phyloP scores from a whole-genome alignment of 2,888 invertebrate species.

The Pinctada fucata region DNA sequence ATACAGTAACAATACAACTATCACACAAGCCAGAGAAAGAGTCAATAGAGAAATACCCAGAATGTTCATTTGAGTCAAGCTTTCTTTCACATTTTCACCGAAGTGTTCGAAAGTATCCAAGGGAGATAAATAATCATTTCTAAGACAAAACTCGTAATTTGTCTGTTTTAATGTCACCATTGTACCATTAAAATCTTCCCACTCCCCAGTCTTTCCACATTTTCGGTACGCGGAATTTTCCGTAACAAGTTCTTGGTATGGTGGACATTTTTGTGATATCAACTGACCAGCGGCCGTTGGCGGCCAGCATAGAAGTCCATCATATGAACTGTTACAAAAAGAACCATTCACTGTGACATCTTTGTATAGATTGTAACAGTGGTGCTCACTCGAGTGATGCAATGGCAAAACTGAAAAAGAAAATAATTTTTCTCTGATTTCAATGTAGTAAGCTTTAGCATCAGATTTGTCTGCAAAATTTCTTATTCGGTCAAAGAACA shows the following conservation, averaged over 20 bases:
- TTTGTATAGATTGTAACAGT: neutral
- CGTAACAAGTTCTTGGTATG: conserved; percentile 38
- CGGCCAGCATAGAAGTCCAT: conserved; percentile 53
- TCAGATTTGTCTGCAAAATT: no score
- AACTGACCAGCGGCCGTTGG: conserved; percentile 41
- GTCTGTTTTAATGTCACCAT: conserved; percentile 30
- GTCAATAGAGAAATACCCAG: conserved; percentile 29
- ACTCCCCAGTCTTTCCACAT: conserved; percentile 44
- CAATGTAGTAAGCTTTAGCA: no score
- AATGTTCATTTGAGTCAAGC: conserved; percentile 16
- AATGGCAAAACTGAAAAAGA: no score
- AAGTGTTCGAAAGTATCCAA: neutral
- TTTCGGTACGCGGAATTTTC: conserved; percentile 42
- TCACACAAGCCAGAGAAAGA: conserved; percentile 38
- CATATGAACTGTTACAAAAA: conserved; percentile 49
- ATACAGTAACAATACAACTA: conserved; percentile 30
- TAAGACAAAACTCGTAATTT: conserved; percentile 26
- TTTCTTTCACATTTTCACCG: neutral
- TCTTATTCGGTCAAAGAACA: no score
- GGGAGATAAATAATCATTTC: conserved; percentile 22
- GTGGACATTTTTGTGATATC: conserved; percentile 47
- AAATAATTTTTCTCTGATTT: no score
- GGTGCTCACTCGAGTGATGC: neutral
- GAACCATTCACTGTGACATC: conserved; percentile 9
- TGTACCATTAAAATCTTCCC: conserved; percentile 35